Conservation (phyloP, 2,797 vertebrate genomes). For the Myotis myotis region DNA sequence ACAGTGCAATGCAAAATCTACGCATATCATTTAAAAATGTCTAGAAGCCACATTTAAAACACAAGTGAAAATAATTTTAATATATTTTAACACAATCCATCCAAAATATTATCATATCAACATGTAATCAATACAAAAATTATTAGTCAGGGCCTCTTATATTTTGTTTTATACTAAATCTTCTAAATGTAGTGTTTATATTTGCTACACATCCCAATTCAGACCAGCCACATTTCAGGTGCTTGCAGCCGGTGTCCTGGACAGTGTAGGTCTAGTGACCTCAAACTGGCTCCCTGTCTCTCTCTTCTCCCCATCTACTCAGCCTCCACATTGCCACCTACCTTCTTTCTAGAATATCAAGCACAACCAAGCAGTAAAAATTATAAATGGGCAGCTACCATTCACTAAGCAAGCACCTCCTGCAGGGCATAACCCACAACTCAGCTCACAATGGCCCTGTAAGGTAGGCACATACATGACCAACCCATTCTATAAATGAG, state of each 20-base stretch:
- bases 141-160: not conserved
- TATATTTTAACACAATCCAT: not conserved
- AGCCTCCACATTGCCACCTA: not conserved
- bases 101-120: not conserved
- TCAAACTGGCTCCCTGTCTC: not conserved
- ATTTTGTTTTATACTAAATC: not conserved
- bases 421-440: not conserved
- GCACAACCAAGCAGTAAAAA: not conserved
- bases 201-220: not conserved
- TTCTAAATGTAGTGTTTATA: not conserved
- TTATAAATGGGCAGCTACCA: not conserved
- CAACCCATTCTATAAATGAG: not conserved
- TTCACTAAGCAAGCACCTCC: not conserved
- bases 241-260: not conserved
- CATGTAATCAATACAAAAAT: not conserved
- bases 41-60: not conserved
- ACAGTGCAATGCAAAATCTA: not conserved
- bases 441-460: not conserved
- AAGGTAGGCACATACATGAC: not conserved
- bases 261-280: too few relatives aligned
- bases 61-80: conserved; percentile 7
- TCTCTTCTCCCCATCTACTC: not conserved
- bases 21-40: not conserved
- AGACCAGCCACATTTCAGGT: not conserved
- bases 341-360: conserved; percentile 10